These are phyloP conservation scores for Polypedilum pembai DNA, from an alignment of 1,140 invertebrate species.

Conservation along the genomic window DNA sequence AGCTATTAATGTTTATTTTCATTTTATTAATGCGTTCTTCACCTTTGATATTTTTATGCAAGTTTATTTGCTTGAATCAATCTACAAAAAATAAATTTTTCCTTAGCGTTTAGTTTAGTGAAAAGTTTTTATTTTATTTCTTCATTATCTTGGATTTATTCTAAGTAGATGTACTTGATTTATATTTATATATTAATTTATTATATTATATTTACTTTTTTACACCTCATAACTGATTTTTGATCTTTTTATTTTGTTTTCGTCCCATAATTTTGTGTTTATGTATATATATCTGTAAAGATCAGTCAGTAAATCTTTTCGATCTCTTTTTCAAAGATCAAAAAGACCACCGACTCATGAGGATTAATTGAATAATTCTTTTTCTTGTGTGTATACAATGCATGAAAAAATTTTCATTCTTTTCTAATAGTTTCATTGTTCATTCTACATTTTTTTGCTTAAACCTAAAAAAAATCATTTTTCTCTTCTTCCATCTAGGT, in stretches of 20 bases:
- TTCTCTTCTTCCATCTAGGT: background rate
- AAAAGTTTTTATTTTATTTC: background rate
- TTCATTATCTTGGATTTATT: constrained; percentile 17
- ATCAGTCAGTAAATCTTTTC: too few relatives aligned
- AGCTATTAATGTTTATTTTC: too few relatives aligned
- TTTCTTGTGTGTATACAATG: constrained; percentile 4
- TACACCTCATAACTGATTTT: background rate
- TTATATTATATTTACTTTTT: background rate
- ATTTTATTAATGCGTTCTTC: background rate
- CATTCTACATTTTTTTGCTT: background rate
- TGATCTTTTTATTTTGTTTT: constrained; percentile 3
- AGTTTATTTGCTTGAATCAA: constrained; percentile 15
- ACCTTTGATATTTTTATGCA: constrained; percentile 17
- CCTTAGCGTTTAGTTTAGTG: constrained; percentile 10
- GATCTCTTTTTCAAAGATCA: too few relatives aligned
- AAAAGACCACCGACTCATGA: background rate
- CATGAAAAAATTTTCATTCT: background rate
- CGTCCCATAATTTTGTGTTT: background rate
- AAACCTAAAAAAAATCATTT: background rate
- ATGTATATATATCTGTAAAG: too few relatives aligned
- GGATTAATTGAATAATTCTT: constrained; percentile 9
- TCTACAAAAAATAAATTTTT: constrained; percentile 17
- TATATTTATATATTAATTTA: constrained; percentile 12
- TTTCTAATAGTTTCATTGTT: constrained; percentile 13
- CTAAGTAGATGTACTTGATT: background rate